Evolutionary conservation across 2,797 vertebrate genomes (phyloP).

Genomic region (Coregonus ussuriensis): DNA sequence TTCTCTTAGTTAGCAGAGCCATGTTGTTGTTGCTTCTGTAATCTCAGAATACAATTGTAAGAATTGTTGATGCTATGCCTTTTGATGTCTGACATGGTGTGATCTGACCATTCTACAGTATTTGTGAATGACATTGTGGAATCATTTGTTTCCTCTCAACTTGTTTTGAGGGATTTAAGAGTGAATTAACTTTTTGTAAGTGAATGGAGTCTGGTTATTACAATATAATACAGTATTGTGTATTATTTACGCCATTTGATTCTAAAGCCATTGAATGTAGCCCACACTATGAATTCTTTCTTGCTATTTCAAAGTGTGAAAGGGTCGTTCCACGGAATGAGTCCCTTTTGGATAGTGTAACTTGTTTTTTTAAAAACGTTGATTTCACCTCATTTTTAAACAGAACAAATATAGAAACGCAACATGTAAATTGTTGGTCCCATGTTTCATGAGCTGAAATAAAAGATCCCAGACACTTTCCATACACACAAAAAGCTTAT

Average conservation of each 20-base stretch:
- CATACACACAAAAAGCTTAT: too few relatives aligned
- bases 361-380: too few relatives aligned
- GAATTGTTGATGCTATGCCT: background rate
- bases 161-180: background rate
- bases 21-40: background rate
- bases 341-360: too few relatives aligned
- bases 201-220: background rate
- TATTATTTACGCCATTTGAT: background rate
- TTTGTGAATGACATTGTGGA: background rate
- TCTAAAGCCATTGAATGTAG: background rate
- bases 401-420: too few relatives aligned
- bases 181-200: background rate
- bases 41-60: background rate
- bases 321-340: too few relatives aligned
- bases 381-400: too few relatives aligned
- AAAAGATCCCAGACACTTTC: too few relatives aligned
- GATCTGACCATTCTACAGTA: background rate
- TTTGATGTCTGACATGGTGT: background rate
- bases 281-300: background rate
- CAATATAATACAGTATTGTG: background rate
- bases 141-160: background rate
- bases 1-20: constrained; percentile 41
- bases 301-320: background rate
- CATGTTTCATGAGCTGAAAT: too few relatives aligned
- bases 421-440: too few relatives aligned